Evolutionary conservation across 2,888 invertebrate species (phyloP).

Genomic region (Orchestes rusci): DNA sequence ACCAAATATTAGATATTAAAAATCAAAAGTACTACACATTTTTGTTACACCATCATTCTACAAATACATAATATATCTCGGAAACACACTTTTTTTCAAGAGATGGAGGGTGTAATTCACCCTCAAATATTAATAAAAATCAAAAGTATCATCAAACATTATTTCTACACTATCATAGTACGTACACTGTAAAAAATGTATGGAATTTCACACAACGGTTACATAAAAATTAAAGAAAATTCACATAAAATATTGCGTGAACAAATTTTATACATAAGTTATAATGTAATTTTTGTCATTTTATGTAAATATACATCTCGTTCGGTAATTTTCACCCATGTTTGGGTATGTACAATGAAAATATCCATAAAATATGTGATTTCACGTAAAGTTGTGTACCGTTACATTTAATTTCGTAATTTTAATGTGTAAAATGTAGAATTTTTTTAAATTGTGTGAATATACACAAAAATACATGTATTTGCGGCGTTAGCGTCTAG

Average conservation of each 20-base stretch:
- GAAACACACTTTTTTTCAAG: too few species aligned
- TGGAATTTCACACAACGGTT: constrained; percentile 1
- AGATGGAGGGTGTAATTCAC: too few species aligned
- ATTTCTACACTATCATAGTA: too few species aligned
- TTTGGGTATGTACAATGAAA: neutral
- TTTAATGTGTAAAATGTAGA: constrained; percentile 4
- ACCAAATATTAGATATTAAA: too few species aligned
- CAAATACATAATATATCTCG: too few species aligned
- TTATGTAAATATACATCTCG: neutral
- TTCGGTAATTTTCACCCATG: neutral
- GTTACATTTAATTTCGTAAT: neutral
- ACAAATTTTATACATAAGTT: neutral
- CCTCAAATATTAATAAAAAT: too few species aligned
- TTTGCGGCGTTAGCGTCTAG: too few species aligned
- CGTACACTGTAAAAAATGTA: constrained; percentile 1
- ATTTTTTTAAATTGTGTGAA: constrained; percentile 1
- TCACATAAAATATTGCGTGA: constrained; percentile 1
- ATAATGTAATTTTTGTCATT: neutral
- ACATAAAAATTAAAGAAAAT: constrained; percentile 1
- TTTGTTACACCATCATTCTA: too few species aligned
- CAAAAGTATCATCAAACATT: too few species aligned
- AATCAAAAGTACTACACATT: too few species aligned
- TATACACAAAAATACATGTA: neutral
- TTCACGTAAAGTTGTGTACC: constrained; percentile 1
- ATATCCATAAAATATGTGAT: constrained; percentile 1